These are phyloP conservation scores for Thunnus albacares DNA, from an alignment of 2,797 vertebrate species.

Conservation along the genomic window DNA sequence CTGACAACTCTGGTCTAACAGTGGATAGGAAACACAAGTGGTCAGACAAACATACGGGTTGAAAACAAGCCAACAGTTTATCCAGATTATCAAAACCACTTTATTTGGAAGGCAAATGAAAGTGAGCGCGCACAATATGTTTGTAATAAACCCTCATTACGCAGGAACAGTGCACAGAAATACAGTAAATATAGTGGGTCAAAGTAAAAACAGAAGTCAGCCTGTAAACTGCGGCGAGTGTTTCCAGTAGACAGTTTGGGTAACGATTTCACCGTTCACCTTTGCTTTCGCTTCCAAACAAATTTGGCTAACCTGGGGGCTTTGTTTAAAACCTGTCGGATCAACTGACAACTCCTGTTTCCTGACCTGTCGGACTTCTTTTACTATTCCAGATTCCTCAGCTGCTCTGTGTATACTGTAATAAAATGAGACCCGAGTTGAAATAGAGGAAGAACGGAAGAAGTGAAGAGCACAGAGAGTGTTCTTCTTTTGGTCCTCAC, in stretches of 20 bases:
- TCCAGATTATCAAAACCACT: background rate
- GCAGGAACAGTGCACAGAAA: background rate
- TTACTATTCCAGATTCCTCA: too few species aligned
- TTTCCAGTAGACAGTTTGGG: background rate
- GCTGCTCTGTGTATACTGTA: background rate
- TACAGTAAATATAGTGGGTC: background rate
- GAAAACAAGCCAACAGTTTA: background rate
- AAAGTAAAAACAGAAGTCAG: background rate
- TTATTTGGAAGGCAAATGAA: background rate
- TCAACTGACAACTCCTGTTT: background rate
- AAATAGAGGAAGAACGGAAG: background rate
- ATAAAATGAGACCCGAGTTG: background rate
- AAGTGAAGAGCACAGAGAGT: too few species aligned
- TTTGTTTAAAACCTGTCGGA: conserved; percentile 8
- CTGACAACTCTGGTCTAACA: background rate
- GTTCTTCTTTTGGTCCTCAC: background rate
- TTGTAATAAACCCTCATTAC: background rate
- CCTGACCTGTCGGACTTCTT: background rate
- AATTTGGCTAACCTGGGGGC: background rate
- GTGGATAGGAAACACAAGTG: too few species aligned
- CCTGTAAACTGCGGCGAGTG: background rate
- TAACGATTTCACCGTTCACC: background rate
- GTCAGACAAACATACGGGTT: background rate
- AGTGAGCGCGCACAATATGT: background rate
- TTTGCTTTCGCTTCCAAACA: background rate